Base-by-base conservation (phyloP, 2,113 vertebrate species). In the Murina feae region DNA sequence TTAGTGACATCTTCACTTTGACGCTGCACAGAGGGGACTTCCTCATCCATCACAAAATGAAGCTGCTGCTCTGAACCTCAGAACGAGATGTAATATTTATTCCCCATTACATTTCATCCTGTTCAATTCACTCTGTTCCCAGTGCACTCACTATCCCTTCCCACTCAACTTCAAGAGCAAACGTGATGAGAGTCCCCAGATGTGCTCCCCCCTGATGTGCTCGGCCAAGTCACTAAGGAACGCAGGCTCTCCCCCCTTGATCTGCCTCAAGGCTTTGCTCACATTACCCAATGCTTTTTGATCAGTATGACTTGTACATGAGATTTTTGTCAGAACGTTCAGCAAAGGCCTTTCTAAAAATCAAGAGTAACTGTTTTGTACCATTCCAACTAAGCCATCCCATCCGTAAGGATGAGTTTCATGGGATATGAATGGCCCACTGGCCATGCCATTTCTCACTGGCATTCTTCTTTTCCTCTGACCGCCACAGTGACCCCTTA, bases 101-200 rank as follows among this genome's bases (percentile, higher is more conserved):
- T 93, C 65, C 37, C 72, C 85, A 69, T 58, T 86, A 89, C 68
- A 75, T 69, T 78, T 86, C 76, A 91, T 42, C 63, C 76, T 6
- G 1, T 82, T 90, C 65, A 58, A 92, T 28, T 91, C 16, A 21
- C 32, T 89, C 74, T 81, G 84, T 89, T 94, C 28, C 44, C 47
- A 74, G 28, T 9, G 42, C 12, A 35, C 63, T 92, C 69, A 74
- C 71, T 60, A n/a, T 30, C 32, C 35, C 60, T 82, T 86, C 84
- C 85, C 10, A 1, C 47, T 78, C 81, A 81, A 94, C 88, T 92
- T 93, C 95, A 82, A 88, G 89, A 58, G 87, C 75, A 21, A 76
- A 89, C 55, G 2, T 49, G 89, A 93, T 28, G 71, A 82, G 60
- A 47, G 88, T 53, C 12, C 35, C 28, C 12, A 21, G 21, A 68